Percentiles rank a stretch among this genome's conserved stretches.
phyloP scores from a whole-genome alignment of 2,797 vertebrate species.

The Siniperca obscura region DNA sequence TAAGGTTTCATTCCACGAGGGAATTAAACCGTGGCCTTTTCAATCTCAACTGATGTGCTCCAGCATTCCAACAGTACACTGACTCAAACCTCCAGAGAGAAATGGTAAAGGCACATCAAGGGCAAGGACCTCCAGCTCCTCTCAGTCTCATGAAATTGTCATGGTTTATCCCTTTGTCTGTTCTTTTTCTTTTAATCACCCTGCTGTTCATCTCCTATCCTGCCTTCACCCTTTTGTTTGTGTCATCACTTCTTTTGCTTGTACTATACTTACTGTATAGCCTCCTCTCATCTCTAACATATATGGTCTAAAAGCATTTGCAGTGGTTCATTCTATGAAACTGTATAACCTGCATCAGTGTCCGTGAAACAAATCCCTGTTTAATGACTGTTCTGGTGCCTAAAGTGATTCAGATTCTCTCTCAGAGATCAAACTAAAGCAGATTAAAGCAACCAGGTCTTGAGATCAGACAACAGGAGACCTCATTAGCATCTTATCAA shows the following conservation, averaged over 20 bases:
- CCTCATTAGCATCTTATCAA: constrained; percentile 53
- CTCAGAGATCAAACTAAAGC: constrained; percentile 31
- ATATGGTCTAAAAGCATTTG: neutral
- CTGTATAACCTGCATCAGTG: neutral
- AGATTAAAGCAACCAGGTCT: constrained; percentile 37
- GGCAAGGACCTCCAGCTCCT: constrained; percentile 14
- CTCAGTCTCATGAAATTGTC: constrained; percentile 19
- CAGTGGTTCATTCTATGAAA: neutral
- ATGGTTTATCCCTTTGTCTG: constrained; percentile 1
- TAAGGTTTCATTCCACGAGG: constrained; percentile 29
- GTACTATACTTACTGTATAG: neutral
- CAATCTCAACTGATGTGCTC: constrained; percentile 20
- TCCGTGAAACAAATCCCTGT: neutral
- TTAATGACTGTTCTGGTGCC: constrained; percentile 1
- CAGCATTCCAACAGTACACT: constrained; percentile 9
- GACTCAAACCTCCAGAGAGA: constrained; percentile 29
- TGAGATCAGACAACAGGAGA: constrained; percentile 38
- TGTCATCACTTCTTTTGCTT: neutral
- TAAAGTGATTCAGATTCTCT: constrained; percentile 24
- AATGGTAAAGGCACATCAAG: constrained; percentile 39
- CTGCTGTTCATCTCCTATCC: neutral
- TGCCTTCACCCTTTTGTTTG: neutral
- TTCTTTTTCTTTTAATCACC: constrained; percentile 10
- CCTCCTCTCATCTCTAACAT: neutral
- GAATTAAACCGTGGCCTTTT: constrained; percentile 49